Evolutionary conservation across 2,888 invertebrate genomes (phyloP), one percentile per base, ranked within the genome.

Genomic region (Azorinus chamasolen): DNA sequence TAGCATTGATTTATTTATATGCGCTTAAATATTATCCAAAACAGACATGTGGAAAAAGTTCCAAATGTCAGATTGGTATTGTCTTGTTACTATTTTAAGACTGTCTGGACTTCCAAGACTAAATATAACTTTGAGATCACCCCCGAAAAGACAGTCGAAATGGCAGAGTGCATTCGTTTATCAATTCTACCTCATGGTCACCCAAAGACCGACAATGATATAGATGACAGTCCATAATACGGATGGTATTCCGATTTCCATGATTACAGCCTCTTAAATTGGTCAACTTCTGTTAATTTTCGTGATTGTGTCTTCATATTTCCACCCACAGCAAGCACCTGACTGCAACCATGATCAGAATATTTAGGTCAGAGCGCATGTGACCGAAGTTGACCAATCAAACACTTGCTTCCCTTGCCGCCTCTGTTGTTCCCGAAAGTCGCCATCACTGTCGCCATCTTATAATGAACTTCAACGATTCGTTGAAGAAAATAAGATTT

Each of bases 401-500:
- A 63, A 82, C 64, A 63, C 82, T 48, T 57, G 83, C 79, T 86
- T 87, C 83, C 90, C 91, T 92, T 90, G 92, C 91, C 92, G 92
- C 92, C 92, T 93, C 32, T 92, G 92, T 93, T 93, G 92, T 91
- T 92, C 95, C 87, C 83, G 95, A 95, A 92, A 95, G 96, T 96
- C 96, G 96, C 97, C 96, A 97, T 97, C 96, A 95, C 96, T 96
- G 96, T 96, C 96, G 96, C 96, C 96, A 96, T 96, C 96, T 96
- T 96, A 95, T 96, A 96, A 96, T 96, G 96, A 96, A 96, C 96
- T 88, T 89, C 74, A 83, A 81, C 88, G 87, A 89, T 90, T 89
- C 87, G 86, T 85, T 72, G 86, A 84, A 84, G 84, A 81, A 57
- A 87, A 88, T 87, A 87, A 84, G 87, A 83, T 83, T 87, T 87